Evolutionary conservation across 2,113 vertebrate species (phyloP).

Genomic region (Thunnus thynnus): DNA sequence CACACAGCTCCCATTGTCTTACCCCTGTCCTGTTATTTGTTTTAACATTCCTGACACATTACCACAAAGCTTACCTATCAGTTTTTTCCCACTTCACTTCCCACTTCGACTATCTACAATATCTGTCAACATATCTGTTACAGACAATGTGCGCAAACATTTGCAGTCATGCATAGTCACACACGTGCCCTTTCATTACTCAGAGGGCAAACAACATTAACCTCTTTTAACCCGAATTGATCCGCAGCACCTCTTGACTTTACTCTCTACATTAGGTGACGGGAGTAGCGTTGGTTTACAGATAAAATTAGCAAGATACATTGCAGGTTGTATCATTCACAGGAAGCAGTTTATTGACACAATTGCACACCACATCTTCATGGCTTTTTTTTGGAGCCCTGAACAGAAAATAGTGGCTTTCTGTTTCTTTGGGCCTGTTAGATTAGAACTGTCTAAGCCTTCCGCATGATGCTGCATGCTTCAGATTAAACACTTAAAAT

Average conservation of each 20-base stretch:
- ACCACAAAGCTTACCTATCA: neutral
- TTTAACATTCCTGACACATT: neutral
- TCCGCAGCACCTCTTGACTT: conserved; percentile 28
- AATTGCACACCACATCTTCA: conserved; percentile 31
- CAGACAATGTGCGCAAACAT: conserved; percentile 26
- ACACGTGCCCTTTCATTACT: conserved; percentile 47
- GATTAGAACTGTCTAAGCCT: conserved; percentile 57
- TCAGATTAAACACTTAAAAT: conserved; percentile 66
- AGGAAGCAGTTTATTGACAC: conserved; percentile 36
- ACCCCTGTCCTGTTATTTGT: neutral
- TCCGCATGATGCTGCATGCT: conserved; percentile 16
- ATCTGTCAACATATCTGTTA: conserved; percentile 11
- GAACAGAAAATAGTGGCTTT: conserved; percentile 50
- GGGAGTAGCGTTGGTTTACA: conserved; percentile 5
- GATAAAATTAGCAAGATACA: conserved; percentile 31
- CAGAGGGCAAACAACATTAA: conserved; percentile 51
- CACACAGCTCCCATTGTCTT: neutral
- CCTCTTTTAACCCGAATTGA: conserved; percentile 69
- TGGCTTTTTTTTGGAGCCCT: conserved; percentile 7
- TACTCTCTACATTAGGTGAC: conserved; percentile 33
- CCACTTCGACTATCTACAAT: neutral
- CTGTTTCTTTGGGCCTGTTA: conserved; percentile 37
- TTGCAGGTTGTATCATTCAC: conserved; percentile 27
- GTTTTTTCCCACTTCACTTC: neutral
- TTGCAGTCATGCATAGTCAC: conserved; percentile 40